phyloP scores from a whole-genome alignment of 2,797 vertebrate genomes.

The Phrynocephalus guinanensis region DNA sequence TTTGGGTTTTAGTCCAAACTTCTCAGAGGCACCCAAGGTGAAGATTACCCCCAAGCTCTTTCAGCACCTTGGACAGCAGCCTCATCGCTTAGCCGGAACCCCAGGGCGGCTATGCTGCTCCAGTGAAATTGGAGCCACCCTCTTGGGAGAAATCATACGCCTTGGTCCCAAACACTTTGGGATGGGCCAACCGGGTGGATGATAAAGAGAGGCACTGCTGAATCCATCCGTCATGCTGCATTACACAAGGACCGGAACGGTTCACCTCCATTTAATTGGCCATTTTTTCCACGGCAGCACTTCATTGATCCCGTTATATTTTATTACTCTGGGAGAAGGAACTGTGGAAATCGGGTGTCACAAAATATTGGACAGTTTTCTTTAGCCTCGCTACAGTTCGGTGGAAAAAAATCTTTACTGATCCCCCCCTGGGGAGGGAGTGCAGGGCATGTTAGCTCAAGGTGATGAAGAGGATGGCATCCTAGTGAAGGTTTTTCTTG shows the following conservation, averaged over 20 bases:
- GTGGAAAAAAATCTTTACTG: constrained; percentile 16
- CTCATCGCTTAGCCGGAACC: too few species aligned
- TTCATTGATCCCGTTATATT: constrained; percentile 23
- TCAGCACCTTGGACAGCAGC: too few species aligned
- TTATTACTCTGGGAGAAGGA: constrained; percentile 16
- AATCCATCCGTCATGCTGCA: constrained; percentile 2
- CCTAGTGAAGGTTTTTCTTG: too few species aligned
- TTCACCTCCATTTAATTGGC: constrained; percentile 27
- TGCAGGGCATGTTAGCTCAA: not conserved
- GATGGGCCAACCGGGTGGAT: not conserved
- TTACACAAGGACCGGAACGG: constrained; percentile 4
- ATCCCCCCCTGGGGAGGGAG: not conserved
- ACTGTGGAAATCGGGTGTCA: constrained; percentile 14
- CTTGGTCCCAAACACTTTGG: not conserved
- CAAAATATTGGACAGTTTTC: constrained; percentile 13
- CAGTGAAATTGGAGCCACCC: too few species aligned
- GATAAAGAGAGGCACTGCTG: not conserved
- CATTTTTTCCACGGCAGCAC: not conserved
- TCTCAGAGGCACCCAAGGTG: too few species aligned
- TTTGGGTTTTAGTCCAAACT: too few species aligned
- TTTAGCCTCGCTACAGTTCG: constrained; percentile 13
- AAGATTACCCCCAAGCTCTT: too few species aligned
- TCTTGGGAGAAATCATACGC: not conserved
- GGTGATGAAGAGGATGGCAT: too few species aligned
- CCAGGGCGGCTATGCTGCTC: too few species aligned